These are phyloP conservation scores for Sapayoa aenigma DNA, from an alignment of 2,113 vertebrate genomes.

Conservation along the genomic window DNA sequence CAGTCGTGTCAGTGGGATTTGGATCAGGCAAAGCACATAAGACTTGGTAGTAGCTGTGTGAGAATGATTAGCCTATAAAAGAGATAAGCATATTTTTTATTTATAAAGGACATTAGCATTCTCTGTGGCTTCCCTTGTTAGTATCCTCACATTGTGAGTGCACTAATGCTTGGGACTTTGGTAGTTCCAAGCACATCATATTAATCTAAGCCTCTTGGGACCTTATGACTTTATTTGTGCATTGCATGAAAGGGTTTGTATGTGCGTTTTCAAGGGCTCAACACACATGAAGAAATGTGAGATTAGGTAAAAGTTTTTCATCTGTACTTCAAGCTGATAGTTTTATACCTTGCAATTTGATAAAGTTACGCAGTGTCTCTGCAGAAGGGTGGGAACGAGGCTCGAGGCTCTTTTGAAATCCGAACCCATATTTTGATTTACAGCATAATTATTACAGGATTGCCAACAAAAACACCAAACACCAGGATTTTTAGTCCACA, in stretches of 20 bases:
- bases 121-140: background rate
- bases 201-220: background rate
- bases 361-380: background rate
- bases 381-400: background rate
- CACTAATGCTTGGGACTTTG: background rate
- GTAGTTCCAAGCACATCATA: background rate
- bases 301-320: background rate
- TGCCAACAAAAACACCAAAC: background rate
- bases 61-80: background rate
- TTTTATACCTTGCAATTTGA: background rate
- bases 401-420: constrained; percentile 13
- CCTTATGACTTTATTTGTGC: background rate
- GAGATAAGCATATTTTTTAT: background rate
- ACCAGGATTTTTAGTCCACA: background rate
- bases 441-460: background rate
- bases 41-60: background rate
- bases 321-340: background rate
- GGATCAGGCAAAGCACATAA: background rate
- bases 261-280: background rate
- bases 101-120: background rate
- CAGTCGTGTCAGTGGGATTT: background rate
- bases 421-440: background rate
- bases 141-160: background rate
- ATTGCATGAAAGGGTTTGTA: background rate
- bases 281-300: background rate